Evolutionary conservation across 2,888 invertebrate genomes (phyloP), one percentile per base, ranked within the genome.

Genomic region (Amorpha juglandis): DNA sequence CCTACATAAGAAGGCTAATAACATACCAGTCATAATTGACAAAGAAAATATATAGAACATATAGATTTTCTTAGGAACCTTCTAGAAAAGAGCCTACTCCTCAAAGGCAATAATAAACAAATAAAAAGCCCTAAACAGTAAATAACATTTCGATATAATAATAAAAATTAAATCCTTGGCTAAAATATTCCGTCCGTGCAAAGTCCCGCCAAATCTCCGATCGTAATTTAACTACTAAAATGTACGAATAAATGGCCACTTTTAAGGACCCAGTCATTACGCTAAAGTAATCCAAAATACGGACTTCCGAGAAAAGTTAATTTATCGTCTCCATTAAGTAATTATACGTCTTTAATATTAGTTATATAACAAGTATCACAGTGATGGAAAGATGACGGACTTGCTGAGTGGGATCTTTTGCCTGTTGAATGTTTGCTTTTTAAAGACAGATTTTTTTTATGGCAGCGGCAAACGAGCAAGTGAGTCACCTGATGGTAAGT

Each of bases 181-280:
- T 42, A 12, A 42, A 58, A 58, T 58, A 58, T 58, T 58, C 42
- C 16, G 4, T 6, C 42, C 42, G 9, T 19, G 12, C 19, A 58
- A 58, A 58, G 58, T 42, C 42, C 58, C 19, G 19, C 19, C 19
- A 11, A 42, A 42, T 38, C 58, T 19, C 38, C 42, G 11, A 42
- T 42, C 38, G 58, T 58, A 58, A 58, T 42, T 58, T 58, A 58
- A 58, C 58, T 42, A 58, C 58, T 19, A 58, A 58, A 50, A 58
- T 42, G 58, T 38, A 42, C 42, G 58, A 42, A 42, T 42, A 58
- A 58, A 58, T 42, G 38, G 58, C 19, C 19, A 58, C 58, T 58
- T 58, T 58, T 42, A 58, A 58, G 58, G 38, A 38, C 58, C 58
- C 58, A 58, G 42, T 58, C 58, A 58, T 58, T 58, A 19, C 42